These are phyloP conservation scores for Amphiprion percula DNA, from an alignment of 2,113 vertebrate genomes.

Conservation along the genomic window DNA sequence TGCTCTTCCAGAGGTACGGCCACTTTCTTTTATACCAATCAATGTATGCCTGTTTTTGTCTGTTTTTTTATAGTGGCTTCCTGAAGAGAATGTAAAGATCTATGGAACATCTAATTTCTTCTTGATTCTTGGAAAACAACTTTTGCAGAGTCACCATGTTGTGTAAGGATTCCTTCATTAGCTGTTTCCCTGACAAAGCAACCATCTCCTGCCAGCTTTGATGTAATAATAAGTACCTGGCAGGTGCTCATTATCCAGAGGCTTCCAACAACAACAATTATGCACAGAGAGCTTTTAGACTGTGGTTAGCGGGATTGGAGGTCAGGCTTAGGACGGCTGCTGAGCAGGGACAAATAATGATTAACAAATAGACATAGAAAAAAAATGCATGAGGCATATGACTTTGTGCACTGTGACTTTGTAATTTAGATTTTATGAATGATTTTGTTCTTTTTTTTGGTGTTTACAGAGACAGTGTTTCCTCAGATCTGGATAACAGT, in stretches of 20 bases:
- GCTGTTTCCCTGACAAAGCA: conserved; percentile 44
- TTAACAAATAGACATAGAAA: conserved; percentile 2
- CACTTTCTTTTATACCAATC: not conserved
- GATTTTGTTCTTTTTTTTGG: not conserved
- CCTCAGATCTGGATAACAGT: conserved; percentile 69
- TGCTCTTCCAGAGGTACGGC: conserved; percentile 85
- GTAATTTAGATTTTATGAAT: not conserved
- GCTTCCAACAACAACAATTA: conserved; percentile 55
- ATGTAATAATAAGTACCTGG: conserved; percentile 60
- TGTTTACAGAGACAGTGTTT: conserved; percentile 67
- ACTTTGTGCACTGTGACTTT: no score
- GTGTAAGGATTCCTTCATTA: conserved; percentile 30
- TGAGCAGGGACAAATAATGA: conserved; percentile 17
- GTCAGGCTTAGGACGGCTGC: conserved; percentile 11
- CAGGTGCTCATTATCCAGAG: conserved; percentile 60
- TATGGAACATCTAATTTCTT: not conserved
- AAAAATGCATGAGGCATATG: not conserved
- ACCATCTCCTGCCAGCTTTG: conserved; percentile 40
- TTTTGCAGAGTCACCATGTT: conserved; percentile 26
- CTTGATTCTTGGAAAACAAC: not conserved
- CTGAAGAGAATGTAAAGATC: no score
- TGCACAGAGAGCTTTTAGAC: conserved; percentile 27
- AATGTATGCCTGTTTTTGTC: no score
- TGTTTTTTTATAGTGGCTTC: no score
- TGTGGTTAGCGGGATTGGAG: conserved; percentile 22